Base-by-base conservation (phyloP, 2,888 invertebrate genomes). In the Mimachlamys varia region DNA sequence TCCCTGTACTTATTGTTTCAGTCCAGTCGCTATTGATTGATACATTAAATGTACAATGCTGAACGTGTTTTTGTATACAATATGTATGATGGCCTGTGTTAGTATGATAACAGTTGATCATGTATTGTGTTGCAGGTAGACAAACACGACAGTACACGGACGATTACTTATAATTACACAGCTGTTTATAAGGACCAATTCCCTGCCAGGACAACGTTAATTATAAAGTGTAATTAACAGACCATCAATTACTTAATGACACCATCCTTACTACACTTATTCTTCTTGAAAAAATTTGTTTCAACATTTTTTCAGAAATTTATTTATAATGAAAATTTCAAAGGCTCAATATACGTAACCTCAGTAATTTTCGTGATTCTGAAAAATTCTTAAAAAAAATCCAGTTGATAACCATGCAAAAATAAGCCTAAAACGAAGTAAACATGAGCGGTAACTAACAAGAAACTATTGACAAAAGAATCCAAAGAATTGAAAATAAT, bases 61-160 rank as follows among this genome's bases (percentile, higher is more conserved):
- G 4, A 53, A 58, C 22, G 58, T 58, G 58, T 58, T 17, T 58
- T 53, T 58, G 58, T 58, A 58, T 58, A 19, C 19, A 53, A 53
- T 17, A 53, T 53, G 58, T 58, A n/a, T 22, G 22, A 58, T 58
- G 13, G 7, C 58, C 58, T 58, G 19, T 10, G 22, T 58, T 58
- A 22, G 58, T 58, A 58, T 58, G 22, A 58, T 58, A 58, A 58
- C 58, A 58, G 58, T n/a, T 58, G 58, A 58, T 58, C 58, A 58
- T 58, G 22, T 10, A 58, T 58, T 53, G 53, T 53, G 53, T 53
- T 2, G 19, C n/a, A n/a, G n/a, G n/a, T 12, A 53, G 53, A 53
- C 53, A 2, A 53, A 53, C 53, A 53, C n/a, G n/a, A n/a, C 53
- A 58, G 58, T 13, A 53, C 19, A 53, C 17, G 15, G 53, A 53